These are phyloP conservation scores for Adelphocoris suturalis DNA, from an alignment of 2,888 invertebrate species.

Conservation along the genomic window DNA sequence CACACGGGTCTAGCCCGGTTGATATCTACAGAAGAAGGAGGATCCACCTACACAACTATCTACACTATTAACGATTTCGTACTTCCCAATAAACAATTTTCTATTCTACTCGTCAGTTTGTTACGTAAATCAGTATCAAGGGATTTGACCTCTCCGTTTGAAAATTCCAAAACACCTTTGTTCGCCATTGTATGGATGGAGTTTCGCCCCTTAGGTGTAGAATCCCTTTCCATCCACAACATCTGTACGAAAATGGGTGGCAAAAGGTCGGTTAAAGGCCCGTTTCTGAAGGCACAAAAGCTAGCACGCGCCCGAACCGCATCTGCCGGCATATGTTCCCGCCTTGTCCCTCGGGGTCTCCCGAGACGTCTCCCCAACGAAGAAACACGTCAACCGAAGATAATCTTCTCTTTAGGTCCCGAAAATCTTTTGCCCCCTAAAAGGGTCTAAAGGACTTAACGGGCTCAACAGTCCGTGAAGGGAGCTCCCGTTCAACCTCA, in stretches of 20 bases:
- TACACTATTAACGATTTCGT: too few relatives aligned
- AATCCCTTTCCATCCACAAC: background rate
- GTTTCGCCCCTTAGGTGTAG: background rate
- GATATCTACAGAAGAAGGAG: too few relatives aligned
- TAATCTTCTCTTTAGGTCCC: constrained; percentile 33
- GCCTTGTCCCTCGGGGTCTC: constrained; percentile 5
- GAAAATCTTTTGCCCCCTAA: constrained; percentile 25
- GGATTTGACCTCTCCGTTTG: background rate
- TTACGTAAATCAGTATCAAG: background rate
- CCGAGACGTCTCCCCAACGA: background rate
- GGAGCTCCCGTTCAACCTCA: background rate
- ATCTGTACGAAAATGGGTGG: constrained; percentile 7
- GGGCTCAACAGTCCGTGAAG: constrained; percentile 39
- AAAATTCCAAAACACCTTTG: background rate
- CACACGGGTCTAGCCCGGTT: too few relatives aligned
- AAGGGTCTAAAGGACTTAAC: background rate
- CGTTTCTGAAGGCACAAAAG: constrained; percentile 20
- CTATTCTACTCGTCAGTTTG: too few relatives aligned
- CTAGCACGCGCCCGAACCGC: constrained; percentile 33
- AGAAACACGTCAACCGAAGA: constrained; percentile 42
- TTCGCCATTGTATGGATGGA: background rate
- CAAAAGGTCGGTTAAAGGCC: background rate
- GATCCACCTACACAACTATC: too few relatives aligned
- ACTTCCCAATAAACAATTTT: too few relatives aligned
- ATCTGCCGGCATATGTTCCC: constrained; percentile 20